phyloP scores from a whole-genome alignment of 2,888 invertebrate species.

The Galerucella nymphaeae region DNA sequence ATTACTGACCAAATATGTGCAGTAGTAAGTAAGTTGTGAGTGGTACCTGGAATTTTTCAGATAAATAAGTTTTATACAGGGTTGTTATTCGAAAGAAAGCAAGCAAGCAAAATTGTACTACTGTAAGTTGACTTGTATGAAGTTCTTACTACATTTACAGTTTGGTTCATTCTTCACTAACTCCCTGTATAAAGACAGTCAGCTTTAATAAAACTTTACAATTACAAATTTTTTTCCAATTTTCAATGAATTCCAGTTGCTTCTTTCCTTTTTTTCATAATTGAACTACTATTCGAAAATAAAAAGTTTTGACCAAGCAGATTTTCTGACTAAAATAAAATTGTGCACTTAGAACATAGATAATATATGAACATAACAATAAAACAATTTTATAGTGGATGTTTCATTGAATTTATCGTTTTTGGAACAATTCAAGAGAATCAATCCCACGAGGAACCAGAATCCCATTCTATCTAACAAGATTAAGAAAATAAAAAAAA shows the following conservation, averaged over 20 bases:
- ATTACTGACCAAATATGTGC: not conserved
- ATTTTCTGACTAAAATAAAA: slow-evolving; percentile 1
- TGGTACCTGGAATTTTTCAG: too few species aligned
- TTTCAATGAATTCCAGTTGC: too few species aligned
- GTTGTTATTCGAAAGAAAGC: too few species aligned
- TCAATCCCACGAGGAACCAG: slow-evolving; percentile 5
- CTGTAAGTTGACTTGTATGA: too few species aligned
- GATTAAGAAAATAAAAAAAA: slow-evolving; percentile 30
- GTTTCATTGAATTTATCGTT: slow-evolving; percentile 15
- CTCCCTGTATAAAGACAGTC: too few species aligned
- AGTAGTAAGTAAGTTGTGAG: too few species aligned
- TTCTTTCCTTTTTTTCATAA: not conserved
- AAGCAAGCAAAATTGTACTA: too few species aligned
- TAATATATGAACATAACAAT: slow-evolving; percentile 6
- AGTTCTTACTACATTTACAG: too few species aligned
- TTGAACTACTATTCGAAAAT: not conserved
- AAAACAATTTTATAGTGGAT: slow-evolving; percentile 12
- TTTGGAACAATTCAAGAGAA: slow-evolving; percentile 13
- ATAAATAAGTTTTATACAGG: too few species aligned
- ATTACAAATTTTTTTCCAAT: too few species aligned
- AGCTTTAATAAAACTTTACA: too few species aligned
- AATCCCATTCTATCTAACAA: slow-evolving; percentile 24
- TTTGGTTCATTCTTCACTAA: too few species aligned
- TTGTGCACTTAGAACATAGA: slow-evolving; percentile 5
- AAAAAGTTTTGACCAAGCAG: not conserved